These are phyloP conservation scores for Melolontha melolontha DNA, from an alignment of 2,888 invertebrate genomes.

Conservation along the genomic window DNA sequence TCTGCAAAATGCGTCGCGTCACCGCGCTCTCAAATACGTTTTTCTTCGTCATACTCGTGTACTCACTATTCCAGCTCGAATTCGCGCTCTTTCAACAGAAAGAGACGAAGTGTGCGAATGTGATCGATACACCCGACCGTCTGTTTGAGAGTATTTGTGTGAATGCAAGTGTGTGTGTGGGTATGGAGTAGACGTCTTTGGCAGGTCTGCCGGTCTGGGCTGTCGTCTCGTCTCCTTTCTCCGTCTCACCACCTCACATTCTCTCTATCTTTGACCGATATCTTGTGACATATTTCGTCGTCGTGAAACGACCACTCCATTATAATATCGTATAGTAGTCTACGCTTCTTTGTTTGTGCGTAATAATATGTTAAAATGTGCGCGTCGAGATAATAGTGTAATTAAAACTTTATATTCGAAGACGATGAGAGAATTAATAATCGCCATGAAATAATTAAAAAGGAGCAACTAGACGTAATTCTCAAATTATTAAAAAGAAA, in stretches of 20 bases:
- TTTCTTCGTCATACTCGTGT: conserved; percentile 39
- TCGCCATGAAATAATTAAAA: too few species aligned
- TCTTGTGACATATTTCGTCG: conserved; percentile 25
- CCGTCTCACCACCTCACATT: conserved; percentile 1
- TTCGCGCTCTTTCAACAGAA: conserved; percentile 12
- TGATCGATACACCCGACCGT: conserved; percentile 32
- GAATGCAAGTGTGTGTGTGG: not conserved
- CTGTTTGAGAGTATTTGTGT: conserved; percentile 4
- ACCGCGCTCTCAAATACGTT: conserved; percentile 62
- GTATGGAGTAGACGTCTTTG: conserved; percentile 48
- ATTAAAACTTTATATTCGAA: too few species aligned
- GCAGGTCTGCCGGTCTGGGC: conserved; percentile 50
- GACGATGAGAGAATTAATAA: too few species aligned
- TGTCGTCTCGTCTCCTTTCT: conserved; percentile 19
- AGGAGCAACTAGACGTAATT: too few species aligned
- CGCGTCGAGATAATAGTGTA: too few species aligned
- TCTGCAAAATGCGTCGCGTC: conserved; percentile 55
- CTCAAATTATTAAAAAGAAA: too few species aligned
- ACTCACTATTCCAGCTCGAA: conserved; percentile 4
- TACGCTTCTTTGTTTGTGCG: not conserved
- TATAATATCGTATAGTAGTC: not conserved
- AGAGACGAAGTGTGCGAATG: conserved; percentile 17
- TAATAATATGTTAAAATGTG: too few species aligned
- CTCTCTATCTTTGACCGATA: conserved; percentile 31
- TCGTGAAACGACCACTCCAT: not conserved